Base-by-base conservation (phyloP, 2,888 invertebrate species). In the Argyresthia albistria region DNA sequence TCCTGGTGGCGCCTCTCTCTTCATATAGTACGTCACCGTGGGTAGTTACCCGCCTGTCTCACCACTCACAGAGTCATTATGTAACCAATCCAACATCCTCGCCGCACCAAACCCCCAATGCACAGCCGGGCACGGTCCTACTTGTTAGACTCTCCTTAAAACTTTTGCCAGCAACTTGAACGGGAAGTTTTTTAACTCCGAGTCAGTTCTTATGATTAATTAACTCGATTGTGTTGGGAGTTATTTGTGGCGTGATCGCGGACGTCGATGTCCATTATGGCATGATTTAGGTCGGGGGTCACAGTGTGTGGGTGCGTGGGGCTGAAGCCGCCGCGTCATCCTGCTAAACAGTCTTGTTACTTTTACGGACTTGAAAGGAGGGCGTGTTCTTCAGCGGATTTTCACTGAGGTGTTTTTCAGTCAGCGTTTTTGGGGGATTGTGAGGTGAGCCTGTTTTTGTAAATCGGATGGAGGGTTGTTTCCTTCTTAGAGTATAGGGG, bases 91-190 rank as follows among this genome's bases (percentile, higher is more conserved):
- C 25, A 25, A 25, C 25, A 25, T 25, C 25, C 3, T 25, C 25
- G 25, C 25, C 25, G 25, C 3, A 25, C 65, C 63, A 12, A 42
- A 42, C 8, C 11, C 7, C 42, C 12, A 12, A 42, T 12, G 11
- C 11, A 6, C 25, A 25, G 25, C 25, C 25, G 25, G 25, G 25
- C 52, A 3, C 70, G 66, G 69, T 69, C 70, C 77, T 70, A 74
- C 81, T 87, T 80, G 82, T 84, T 83, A 84, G 80, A 75, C 81
- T 81, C 81, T 77, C 79, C 82, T 81, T 75, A 78, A 83, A 87
- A 86, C 79, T 87, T 83, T 58, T 65, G 56, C 75, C 63, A 35
- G 67, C 60, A 68, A 72, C 70, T 78, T 65, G 73, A 25, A 25
- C 70, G 57, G 53, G 60, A 80, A 82, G 75, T 80, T 83, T 87